Evolutionary conservation across 2,888 invertebrate species (phyloP), one percentile per base, ranked within the genome.

Genomic region (Fragum whitleyi): DNA sequence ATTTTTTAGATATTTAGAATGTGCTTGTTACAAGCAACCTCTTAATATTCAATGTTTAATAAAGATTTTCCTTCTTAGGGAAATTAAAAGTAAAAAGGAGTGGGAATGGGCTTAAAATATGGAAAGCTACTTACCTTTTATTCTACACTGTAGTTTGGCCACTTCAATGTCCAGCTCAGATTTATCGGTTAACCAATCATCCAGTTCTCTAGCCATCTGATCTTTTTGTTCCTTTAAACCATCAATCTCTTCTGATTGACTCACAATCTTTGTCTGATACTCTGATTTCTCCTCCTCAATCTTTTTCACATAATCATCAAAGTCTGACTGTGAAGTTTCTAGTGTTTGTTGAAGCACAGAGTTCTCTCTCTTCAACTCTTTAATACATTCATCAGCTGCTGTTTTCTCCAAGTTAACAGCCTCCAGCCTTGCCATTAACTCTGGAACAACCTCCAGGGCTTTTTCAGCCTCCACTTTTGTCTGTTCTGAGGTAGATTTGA

Each of bases 121-220:
- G 9, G 9, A 36, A 36, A 36, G 32, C 32, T 11, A 53, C 19
- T 32, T 74, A 81, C 78, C 81, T 78, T 79, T 85, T 47, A 77
- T 80, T 53, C 83, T 61, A 71, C 86, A 83, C 61, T 81, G 83
- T 23, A 81, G 76, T 51, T 81, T 81, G 21, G 86, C 81, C 28
- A 81, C 72, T 53, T 86, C 85, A n/a, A 85, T 83, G 29, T 85
- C 85, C 6, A 85, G 77, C 29, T 83, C 85, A 16, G 82, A 76
- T 57, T 85, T 85, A 36, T 87, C 86, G 21, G 78, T 77, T 14
- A 83, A 67, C 79, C 83, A 81, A 14, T 86, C 85, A 65, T 86
- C 86, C 28, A 85, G 67, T 14, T 85, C 76, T 26, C 65, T 72
- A 6, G 79, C 74, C 79, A 85, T 79, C 14, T 78, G 74, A 65